Base-by-base conservation (phyloP, 2,888 invertebrate species). In the Platerodrilus igneus region DNA sequence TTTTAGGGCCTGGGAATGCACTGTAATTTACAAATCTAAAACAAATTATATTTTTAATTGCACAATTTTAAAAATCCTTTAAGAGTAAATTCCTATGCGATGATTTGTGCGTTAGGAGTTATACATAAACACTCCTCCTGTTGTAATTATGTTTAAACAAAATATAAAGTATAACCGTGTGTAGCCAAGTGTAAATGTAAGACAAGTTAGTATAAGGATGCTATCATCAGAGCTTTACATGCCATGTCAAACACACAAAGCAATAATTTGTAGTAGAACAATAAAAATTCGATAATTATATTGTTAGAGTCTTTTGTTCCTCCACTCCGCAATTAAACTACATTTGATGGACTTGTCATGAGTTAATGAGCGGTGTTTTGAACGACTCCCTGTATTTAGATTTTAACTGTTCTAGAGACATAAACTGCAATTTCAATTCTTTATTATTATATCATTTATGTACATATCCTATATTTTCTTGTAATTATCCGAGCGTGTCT, bases 231-330 rank as follows among this genome's bases (percentile, higher is more conserved):
- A 45, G 45, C 45, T 49, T 47, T 47, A 52, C 52, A 52, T 49
- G 52, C 50, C 51, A 53, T 48, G 54, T 52, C 51, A 52, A 52
- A 51, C 52, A 41, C 38, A 51, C 51, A 53, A 53, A 51, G 52
- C 51, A 50, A 53, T 53, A 55, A 53, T 55, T 55, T 55, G 49
- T 50, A 43, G 50, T 44, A 51, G 47, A 48, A 49, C 41, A 47
- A 50, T 51, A 53, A 53, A 53, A 52, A 51, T 52, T 51, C 50
- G 53, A 55, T 55, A 55, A 55, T 53, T 55, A 52, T 52, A 41
- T 50, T 40, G 48, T 50, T 51, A 49, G 46, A 28, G 39, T 45
- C 51, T 47, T 50, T 51, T 54, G 50, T 52, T 52, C 48, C 47
- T 39, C 30, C 44, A 37, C 46, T 40, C 33, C 32, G 37, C 48